Conservation (phyloP, 2,797 vertebrate genomes). For the Chloroceryle amazona region DNA sequence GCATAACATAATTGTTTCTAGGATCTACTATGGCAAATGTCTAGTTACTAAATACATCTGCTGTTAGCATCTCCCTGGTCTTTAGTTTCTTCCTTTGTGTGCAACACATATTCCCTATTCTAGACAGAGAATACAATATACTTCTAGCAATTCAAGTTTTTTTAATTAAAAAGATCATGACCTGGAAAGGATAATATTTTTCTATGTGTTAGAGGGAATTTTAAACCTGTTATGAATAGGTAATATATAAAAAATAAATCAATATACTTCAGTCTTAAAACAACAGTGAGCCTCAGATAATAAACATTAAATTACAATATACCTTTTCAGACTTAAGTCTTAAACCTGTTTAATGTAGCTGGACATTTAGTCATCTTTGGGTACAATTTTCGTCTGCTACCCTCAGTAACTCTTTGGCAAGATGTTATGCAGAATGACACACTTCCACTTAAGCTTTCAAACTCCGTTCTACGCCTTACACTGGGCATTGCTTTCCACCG, state of each 20-base stretch:
- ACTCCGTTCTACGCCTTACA: rapidly evolving
- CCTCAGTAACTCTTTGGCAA: not conserved
- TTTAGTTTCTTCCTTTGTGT: conserved; percentile 11
- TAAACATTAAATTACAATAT: not conserved
- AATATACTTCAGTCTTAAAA: not conserved
- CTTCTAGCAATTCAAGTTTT: not conserved
- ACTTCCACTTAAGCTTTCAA: not conserved
- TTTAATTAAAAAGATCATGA: not conserved
- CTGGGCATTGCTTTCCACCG: rapidly evolving
- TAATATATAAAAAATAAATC: not conserved
- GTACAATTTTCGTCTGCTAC: not conserved
- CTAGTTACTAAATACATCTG: conserved; percentile 32
- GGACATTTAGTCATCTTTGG: not conserved
- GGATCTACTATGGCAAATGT: conserved; percentile 55
- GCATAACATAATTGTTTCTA: conserved; percentile 68
- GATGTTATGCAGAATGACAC: rapidly evolving
- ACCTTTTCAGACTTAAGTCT: not conserved
- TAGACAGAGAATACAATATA: not conserved
- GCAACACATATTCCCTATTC: not conserved
- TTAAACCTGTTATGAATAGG: not conserved
- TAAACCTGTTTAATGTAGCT: not conserved
- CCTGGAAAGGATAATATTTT: not conserved
- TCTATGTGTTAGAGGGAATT: not conserved
- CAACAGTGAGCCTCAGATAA: not conserved
- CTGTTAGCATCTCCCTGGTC: not conserved